A percentile compares a stretch with the other conserved stretches of the same genome.
phyloP scores from a whole-genome alignment of 2,888 invertebrate species.

The Cephus pygmeus region DNA sequence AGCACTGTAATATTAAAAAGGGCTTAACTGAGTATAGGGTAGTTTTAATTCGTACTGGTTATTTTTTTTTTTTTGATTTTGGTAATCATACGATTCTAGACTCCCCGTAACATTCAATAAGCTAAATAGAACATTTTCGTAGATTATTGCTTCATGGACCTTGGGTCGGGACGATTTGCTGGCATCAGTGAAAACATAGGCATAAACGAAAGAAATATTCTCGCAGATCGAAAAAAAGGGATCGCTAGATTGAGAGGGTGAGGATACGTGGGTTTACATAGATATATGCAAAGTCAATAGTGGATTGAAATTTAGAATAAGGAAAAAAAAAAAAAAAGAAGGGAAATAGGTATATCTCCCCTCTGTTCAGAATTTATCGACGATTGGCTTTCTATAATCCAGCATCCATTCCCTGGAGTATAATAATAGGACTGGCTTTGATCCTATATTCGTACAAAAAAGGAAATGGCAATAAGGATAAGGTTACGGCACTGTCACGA shows the following conservation, averaged over 20 bases:
- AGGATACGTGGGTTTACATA: background rate
- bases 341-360: background rate
- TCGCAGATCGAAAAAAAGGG: background rate
- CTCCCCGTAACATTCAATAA: background rate
- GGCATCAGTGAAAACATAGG: background rate
- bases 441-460: background rate
- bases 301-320: background rate
- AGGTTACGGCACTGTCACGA: background rate
- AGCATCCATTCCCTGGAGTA: background rate
- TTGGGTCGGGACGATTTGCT: background rate
- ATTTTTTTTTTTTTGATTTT: background rate
- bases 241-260: background rate
- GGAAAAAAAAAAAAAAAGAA: background rate
- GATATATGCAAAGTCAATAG: background rate
- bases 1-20: background rate
- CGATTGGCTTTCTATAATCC: background rate
- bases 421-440: background rate
- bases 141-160: background rate
- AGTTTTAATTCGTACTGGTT: background rate
- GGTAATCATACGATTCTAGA: background rate
- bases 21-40: background rate
- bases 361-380: background rate
- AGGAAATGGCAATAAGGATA: background rate
- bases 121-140: background rate
- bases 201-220: background rate